These are phyloP conservation scores for Campodea augens DNA, from an alignment of 1,140 invertebrate species.

Conservation along the genomic window DNA sequence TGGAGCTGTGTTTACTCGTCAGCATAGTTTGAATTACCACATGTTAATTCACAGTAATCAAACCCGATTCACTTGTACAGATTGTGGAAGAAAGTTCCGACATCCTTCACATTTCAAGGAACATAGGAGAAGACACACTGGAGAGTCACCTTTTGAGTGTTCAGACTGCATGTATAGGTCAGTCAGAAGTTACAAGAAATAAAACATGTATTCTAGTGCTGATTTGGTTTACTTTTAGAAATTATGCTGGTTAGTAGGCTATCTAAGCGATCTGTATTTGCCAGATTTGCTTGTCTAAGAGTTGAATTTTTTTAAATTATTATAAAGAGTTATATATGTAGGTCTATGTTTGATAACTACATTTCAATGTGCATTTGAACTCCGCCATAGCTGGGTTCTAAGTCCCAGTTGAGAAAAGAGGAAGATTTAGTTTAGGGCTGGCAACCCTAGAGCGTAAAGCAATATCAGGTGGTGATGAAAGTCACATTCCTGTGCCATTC, in stretches of 20 bases:
- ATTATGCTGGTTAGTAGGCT: not conserved
- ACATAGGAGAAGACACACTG: conserved; percentile 40
- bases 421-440: too few relatives aligned
- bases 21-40: conserved; percentile 46
- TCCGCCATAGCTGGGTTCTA: too few relatives aligned
- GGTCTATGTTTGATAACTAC: too few relatives aligned
- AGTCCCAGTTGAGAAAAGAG: too few relatives aligned
- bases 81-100: conserved; percentile 41
- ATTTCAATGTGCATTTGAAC: too few relatives aligned
- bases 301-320: too few relatives aligned
- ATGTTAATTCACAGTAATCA: conserved; percentile 45
- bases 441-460: too few relatives aligned
- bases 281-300: too few relatives aligned
- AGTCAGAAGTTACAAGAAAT: conserved; percentile 6
- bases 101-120: conserved; percentile 48
- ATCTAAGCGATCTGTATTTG: too few relatives aligned
- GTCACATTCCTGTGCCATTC: too few relatives aligned
- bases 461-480: too few relatives aligned
- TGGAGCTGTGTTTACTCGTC: conserved; percentile 38
- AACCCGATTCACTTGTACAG: conserved; percentile 39
- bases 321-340: too few relatives aligned
- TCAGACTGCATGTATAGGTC: conserved; percentile 37
- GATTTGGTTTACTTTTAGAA: not conserved
- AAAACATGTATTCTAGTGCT: not conserved
- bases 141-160: conserved; percentile 44